Percentiles rank a stretch among this genome's conserved stretches.
Conservation (phyloP, 2,113 vertebrate genomes). For the Ceratotherium simum region DNA sequence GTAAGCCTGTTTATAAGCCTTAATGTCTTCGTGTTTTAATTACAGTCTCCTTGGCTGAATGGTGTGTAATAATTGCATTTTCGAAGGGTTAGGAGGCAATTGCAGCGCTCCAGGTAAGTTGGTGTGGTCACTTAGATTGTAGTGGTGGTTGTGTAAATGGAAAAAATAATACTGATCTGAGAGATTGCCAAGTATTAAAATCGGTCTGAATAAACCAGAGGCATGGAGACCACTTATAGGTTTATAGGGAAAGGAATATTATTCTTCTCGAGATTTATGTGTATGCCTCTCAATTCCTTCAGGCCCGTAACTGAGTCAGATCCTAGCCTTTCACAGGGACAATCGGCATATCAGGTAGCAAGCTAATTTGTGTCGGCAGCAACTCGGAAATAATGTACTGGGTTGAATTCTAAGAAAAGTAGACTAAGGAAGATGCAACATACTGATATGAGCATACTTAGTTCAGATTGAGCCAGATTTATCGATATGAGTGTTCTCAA, state of each 20-base stretch:
- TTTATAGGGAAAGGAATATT: not conserved
- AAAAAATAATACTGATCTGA: not conserved
- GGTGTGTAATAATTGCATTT: conserved; percentile 19
- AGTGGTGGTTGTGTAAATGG: not conserved
- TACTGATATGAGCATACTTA: not conserved
- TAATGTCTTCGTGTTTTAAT: conserved; percentile 30
- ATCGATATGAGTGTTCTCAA: not conserved
- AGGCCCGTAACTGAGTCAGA: not conserved
- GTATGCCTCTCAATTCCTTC: not conserved
- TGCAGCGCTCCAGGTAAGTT: not conserved
- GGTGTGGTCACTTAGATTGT: not conserved
- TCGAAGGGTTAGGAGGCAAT: not conserved
- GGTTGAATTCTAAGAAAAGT: not conserved
- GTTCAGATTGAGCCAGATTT: conserved; percentile 18
- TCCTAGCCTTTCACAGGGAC: not conserved
- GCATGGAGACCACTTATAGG: not conserved
- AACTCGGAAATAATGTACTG: not conserved
- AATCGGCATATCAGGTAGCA: not conserved
- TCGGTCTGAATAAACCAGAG: not conserved
- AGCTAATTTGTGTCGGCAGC: not conserved
- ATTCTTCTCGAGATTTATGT: not conserved
- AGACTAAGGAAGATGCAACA: not conserved
- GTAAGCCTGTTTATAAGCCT: not conserved
- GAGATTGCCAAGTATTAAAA: conserved; percentile 10
- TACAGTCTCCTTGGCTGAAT: conserved; percentile 37